phyloP scores from a whole-genome alignment of 2,113 vertebrate genomes.

The Nesogale talazaci region DNA sequence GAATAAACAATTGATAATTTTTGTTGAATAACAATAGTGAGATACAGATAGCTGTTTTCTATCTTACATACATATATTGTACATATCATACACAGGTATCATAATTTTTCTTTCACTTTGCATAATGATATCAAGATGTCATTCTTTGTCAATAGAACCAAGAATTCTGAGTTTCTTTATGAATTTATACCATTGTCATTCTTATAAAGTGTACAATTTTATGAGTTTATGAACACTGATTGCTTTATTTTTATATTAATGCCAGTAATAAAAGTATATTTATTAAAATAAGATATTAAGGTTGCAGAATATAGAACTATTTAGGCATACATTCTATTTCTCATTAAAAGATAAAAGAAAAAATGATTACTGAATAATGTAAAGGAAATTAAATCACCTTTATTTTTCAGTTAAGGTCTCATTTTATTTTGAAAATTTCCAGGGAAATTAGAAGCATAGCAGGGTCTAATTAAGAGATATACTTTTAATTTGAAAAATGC shows the following conservation, averaged over 20 bases:
- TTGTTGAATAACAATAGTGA: not conserved
- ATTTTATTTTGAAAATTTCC: constrained; percentile 59
- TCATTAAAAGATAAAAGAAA: constrained; percentile 54
- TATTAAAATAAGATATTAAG: constrained; percentile 37
- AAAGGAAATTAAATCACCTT: constrained; percentile 64
- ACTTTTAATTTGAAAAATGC: constrained; percentile 50
- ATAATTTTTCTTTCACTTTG: constrained; percentile 8
- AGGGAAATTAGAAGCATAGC: constrained; percentile 55
- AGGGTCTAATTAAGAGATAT: constrained; percentile 45
- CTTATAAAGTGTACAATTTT: constrained; percentile 27
- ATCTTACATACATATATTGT: not conserved
- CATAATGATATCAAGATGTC: not conserved
- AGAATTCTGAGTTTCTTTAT: not conserved
- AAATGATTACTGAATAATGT: constrained; percentile 48
- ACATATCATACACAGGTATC: not conserved
- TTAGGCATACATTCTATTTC: constrained; percentile 32
- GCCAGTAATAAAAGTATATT: constrained; percentile 34
- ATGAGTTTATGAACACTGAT: constrained; percentile 35
- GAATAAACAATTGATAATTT: constrained; percentile 1
- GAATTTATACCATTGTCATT: not conserved
- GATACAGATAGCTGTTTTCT: not conserved
- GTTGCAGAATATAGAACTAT: not conserved
- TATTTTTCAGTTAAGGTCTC: constrained; percentile 47
- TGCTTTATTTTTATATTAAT: constrained; percentile 48
- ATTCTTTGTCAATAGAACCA: constrained; percentile 14